Base-by-base conservation (phyloP, 2,888 invertebrate species). In the Sipunculus nudus region DNA sequence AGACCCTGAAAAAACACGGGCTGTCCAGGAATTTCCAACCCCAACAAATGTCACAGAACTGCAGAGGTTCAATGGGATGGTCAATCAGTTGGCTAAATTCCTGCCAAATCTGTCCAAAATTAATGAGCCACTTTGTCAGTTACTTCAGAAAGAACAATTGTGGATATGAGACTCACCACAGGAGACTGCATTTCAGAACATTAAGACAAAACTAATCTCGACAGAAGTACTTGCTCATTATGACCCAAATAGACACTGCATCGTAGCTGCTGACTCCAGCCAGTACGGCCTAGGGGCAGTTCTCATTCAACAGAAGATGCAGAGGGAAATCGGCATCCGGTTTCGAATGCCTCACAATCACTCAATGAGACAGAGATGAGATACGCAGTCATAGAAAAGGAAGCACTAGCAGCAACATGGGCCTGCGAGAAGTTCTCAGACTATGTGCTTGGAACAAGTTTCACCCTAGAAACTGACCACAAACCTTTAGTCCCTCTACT, bases 331-430 rank as follows among this genome's bases (percentile, higher is more conserved):
- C 59, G 72, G 59, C 69, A 76, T 50, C 74, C 79, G 19, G 75
- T 84, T 8, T 75, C 75, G 2, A 83, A 78, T 63, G 77, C 75
- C 0, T 81, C 78, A 1, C 67, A 75, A 62, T 69, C 75, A n/a
- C 54, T 82, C 26, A 73, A 70, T 39, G 60, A 56, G 2, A 65
- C 78, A 2, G 80, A 83, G 61, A 67, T 63, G 23, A 57, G 74
- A 23, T 83, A 81, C 56, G 77, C 78, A 0, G 78, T 81, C 61
- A 81, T 82, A 13, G 81, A 84, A 60, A 80, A 80, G 62, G 81
- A 84, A 68, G 75, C 79, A 0, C 59, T 83, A 8, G 81, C 77
- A 8, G 55, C 61, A 10, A 67, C 69, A 25, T 67, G 63, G 58
- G 65, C 63, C 2, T 68, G 63, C 48, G 78, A 82, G 53, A 69